Evolutionary conservation across 2,113 vertebrate genomes (phyloP).

Genomic region (Psammodynastes pulverulentus): DNA sequence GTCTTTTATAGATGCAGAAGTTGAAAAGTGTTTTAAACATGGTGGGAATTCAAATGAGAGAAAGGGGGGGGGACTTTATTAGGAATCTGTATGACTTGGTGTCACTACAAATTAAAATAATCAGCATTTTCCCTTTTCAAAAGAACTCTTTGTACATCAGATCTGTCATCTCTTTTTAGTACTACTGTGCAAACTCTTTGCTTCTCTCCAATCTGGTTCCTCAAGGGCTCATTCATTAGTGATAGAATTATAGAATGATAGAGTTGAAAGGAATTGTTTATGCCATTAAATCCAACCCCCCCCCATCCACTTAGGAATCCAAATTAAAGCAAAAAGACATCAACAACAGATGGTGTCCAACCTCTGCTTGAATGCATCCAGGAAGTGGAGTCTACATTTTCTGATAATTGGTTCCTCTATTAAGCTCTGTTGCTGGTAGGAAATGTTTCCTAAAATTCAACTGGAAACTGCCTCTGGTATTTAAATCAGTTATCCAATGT

Average conservation of each 20-base stretch:
- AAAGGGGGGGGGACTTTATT: neutral
- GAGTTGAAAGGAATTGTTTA: neutral
- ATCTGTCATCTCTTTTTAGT: conserved; percentile 3
- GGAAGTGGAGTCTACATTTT: neutral
- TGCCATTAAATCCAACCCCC: neutral
- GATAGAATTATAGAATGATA: neutral
- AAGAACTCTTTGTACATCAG: neutral
- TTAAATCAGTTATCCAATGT: neutral
- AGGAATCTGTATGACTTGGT: conserved; percentile 13
- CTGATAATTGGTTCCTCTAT: neutral
- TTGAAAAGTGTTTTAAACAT: conserved; percentile 41
- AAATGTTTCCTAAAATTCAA: neutral
- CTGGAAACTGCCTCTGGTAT: neutral
- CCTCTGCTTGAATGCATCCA: neutral
- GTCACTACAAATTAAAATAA: conserved; percentile 37
- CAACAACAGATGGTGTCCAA: neutral
- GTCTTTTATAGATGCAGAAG: conserved; percentile 42
- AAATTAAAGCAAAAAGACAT: neutral
- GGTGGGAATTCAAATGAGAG: conserved; percentile 33
- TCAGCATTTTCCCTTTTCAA: conserved; percentile 21
- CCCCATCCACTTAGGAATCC: neutral
- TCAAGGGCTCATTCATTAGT: conserved; percentile 15
- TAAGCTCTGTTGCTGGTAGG: neutral
- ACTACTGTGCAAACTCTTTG: neutral
- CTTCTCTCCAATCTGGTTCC: conserved; percentile 27